phyloP scores from a whole-genome alignment of 2,113 vertebrate genomes.

The Tylochromis polylepis region DNA sequence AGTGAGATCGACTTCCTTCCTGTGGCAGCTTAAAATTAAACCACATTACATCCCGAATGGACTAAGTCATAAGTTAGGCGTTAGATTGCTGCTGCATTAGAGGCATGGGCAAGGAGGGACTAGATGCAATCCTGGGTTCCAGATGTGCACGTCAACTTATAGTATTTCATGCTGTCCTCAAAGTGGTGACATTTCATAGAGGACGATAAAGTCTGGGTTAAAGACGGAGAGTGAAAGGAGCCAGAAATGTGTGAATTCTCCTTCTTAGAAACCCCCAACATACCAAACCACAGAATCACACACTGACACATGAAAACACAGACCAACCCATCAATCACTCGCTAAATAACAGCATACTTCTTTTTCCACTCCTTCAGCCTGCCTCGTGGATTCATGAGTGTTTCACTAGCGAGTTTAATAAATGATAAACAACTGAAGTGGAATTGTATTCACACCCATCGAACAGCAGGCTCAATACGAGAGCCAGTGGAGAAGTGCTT shows the following conservation, averaged over 20 bases:
- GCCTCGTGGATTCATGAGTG: not conserved
- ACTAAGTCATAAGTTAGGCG: not conserved
- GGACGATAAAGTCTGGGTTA: not conserved
- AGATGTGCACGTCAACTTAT: slow-evolving; percentile 1
- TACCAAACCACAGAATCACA: slow-evolving; percentile 8
- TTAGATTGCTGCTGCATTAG: not conserved
- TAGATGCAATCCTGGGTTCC: not conserved
- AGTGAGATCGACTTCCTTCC: not conserved
- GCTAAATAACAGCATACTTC: not conserved
- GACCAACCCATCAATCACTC: not conserved
- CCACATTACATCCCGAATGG: slow-evolving; percentile 15
- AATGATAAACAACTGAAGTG: not conserved
- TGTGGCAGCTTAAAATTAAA: not conserved
- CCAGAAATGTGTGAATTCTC: slow-evolving; percentile 15
- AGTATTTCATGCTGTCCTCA: not conserved
- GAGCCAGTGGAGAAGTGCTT: not conserved
- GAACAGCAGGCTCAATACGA: not conserved
- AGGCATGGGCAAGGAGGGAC: not conserved
- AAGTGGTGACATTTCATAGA: slow-evolving; percentile 11
- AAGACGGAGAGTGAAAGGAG: not conserved
- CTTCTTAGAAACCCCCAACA: not conserved
- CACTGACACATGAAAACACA: not conserved
- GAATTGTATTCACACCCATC: not conserved
- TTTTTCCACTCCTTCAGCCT: not conserved
- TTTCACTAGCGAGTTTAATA: not conserved